These are phyloP conservation scores for Epistrophe eligans DNA, from an alignment of 2,888 invertebrate species.

Conservation along the genomic window DNA sequence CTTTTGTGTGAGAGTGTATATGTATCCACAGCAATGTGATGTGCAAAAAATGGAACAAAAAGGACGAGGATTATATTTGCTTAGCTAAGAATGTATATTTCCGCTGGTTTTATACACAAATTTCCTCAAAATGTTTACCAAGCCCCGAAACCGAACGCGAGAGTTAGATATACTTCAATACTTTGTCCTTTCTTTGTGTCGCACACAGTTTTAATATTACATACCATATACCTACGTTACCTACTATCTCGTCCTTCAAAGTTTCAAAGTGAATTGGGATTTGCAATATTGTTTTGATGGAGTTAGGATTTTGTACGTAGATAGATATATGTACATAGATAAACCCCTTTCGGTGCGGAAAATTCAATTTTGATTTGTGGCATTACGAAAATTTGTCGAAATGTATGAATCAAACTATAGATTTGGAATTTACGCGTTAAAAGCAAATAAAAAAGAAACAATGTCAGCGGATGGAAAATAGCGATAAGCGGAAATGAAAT, in stretches of 20 bases:
- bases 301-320: constrained; percentile 11
- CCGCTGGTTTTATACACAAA: constrained; percentile 37
- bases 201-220: constrained; percentile 14
- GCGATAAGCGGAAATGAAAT: constrained; percentile 33
- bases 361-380: constrained; percentile 72
- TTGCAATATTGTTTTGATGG: constrained; percentile 25
- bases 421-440: not conserved
- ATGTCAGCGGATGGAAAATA: constrained; percentile 21
- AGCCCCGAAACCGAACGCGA: constrained; percentile 57
- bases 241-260: not conserved
- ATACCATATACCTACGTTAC: not conserved
- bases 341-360: constrained; percentile 63
- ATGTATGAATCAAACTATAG: constrained; percentile 28
- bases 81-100: constrained; percentile 53
- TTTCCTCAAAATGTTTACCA: constrained; percentile 56
- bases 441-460: constrained; percentile 19
- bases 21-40: not conserved
- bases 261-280: constrained; percentile 46
- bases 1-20: not conserved
- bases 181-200: constrained; percentile 49
- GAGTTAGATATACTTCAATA: constrained; percentile 17
- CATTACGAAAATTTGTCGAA: constrained; percentile 50
- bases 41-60: constrained; percentile 46
- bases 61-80: constrained; percentile 66
- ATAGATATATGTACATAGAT: too few relatives aligned